Percentiles rank a stretch among this genome's conserved stretches.
These are phyloP conservation scores for Torymus auratus DNA, from an alignment of 2,888 invertebrate species.

Conservation along the genomic window DNA sequence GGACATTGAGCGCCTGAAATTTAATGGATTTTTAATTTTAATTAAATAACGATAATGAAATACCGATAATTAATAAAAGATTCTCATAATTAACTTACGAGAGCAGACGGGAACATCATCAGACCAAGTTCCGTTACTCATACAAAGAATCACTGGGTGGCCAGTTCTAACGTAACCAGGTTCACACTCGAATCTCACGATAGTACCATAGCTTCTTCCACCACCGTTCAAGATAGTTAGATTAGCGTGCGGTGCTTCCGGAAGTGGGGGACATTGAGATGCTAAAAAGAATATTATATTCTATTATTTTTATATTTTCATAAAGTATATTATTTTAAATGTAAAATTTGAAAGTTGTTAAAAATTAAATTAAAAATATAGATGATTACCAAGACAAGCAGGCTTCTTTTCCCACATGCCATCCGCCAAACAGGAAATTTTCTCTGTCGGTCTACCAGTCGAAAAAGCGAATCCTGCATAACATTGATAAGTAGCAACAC, in stretches of 20 bases:
- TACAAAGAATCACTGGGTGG: constrained; percentile 93
- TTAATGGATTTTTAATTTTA: background rate
- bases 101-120: constrained; percentile 92
- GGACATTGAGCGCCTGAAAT: constrained; percentile 82
- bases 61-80: background rate
- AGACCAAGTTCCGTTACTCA: constrained; percentile 98
- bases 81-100: constrained; percentile 77
- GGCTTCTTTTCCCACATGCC: constrained; percentile 96
- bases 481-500: constrained; percentile 96
- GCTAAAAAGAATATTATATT: constrained; percentile 78
- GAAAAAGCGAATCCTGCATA: constrained; percentile 97
- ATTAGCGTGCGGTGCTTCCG: constrained; percentile 92
- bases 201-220: constrained; percentile 94
- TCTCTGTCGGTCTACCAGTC: constrained; percentile 90
- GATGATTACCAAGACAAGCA: constrained; percentile 86
- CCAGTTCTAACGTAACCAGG: constrained; percentile 93
- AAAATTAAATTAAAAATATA: constrained; percentile 15
- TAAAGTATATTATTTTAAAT: no score
- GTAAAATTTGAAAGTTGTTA: no score
- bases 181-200: constrained; percentile 94
- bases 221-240: constrained; percentile 92
- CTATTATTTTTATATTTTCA: background rate
- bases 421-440: constrained; percentile 91
- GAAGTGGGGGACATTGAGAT: constrained; percentile 91
- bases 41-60: constrained; percentile 14